phyloP scores from a whole-genome alignment of 2,888 invertebrate genomes.

The Sycophila texana region DNA sequence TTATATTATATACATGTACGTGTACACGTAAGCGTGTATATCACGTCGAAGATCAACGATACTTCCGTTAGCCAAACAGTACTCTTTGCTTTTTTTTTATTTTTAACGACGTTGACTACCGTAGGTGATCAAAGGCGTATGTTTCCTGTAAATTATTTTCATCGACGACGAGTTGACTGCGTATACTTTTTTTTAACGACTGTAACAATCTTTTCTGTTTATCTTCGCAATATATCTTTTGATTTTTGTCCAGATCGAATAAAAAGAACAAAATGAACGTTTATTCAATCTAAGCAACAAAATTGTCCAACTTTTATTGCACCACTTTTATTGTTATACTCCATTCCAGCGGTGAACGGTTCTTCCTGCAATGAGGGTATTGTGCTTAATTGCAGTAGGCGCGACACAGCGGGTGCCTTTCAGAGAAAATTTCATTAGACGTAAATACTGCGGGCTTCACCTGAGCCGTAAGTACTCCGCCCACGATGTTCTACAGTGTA shows the following conservation, averaged over 20 bases:
- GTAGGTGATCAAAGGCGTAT: slow-evolving; percentile 21
- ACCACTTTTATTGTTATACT: neutral
- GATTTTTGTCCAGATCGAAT: slow-evolving; percentile 28
- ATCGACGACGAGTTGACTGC: slow-evolving; percentile 1
- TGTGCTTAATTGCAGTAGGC: no score
- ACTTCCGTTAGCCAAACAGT: slow-evolving; percentile 17
- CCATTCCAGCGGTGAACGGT: neutral
- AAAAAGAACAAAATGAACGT: slow-evolving; percentile 1
- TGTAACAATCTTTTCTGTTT: slow-evolving; percentile 4
- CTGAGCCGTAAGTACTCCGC: no score
- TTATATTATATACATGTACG: slow-evolving; percentile 27
- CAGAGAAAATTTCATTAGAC: no score
- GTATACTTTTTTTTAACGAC: slow-evolving; percentile 28
- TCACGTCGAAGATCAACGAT: slow-evolving; percentile 27
- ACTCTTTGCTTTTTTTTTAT: slow-evolving; percentile 25
- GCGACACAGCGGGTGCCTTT: no score
- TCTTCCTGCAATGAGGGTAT: no score
- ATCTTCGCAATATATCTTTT: slow-evolving; percentile 9
- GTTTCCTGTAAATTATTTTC: slow-evolving; percentile 36
- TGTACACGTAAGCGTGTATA: neutral
- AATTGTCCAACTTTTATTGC: slow-evolving; percentile 1
- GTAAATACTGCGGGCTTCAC: no score
- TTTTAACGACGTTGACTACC: slow-evolving; percentile 27
- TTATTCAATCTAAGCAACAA: slow-evolving; percentile 1
- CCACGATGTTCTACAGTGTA: no score